Percentiles rank a stretch among this genome's conserved stretches.
Conservation (phyloP, 2,888 invertebrate genomes). For the Campoletis raptor region DNA sequence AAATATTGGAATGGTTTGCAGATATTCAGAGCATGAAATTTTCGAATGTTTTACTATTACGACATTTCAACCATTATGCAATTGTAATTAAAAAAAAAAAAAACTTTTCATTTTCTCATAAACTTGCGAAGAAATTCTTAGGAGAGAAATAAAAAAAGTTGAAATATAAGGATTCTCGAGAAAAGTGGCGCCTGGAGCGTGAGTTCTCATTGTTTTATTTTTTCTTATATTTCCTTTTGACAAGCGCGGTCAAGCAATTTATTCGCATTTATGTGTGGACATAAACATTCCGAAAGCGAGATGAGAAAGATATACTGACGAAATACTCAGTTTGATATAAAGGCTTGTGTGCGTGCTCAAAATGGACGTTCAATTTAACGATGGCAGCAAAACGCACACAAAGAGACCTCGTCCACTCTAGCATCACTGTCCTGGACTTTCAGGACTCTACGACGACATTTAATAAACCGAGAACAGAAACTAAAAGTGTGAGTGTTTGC, state of each 20-base stretch:
- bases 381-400: constrained; percentile 76
- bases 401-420: constrained; percentile 59
- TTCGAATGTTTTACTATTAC: neutral
- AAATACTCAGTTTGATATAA: neutral
- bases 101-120: neutral
- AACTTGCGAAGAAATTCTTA: neutral
- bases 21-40: neutral
- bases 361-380: constrained; percentile 79
- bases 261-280: constrained; percentile 40
- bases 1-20: neutral
- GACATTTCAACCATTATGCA: too few species aligned
- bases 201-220: constrained; percentile 2
- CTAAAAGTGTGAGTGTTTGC: constrained; percentile 44
- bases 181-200: constrained; percentile 3
- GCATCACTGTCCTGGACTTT: constrained; percentile 60
- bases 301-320: neutral
- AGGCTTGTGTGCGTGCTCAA: constrained; percentile 4
- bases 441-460: constrained; percentile 62
- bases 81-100: too few species aligned
- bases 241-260: constrained; percentile 33
- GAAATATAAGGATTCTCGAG: neutral
- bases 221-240: neutral
- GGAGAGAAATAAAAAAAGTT: neutral
- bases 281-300: constrained; percentile 25
- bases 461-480: constrained; percentile 62